Percentiles rank a stretch among this genome's conserved stretches.
phyloP scores from a whole-genome alignment of 2,797 vertebrate genomes.

The Tachyglossus aculeatus region DNA sequence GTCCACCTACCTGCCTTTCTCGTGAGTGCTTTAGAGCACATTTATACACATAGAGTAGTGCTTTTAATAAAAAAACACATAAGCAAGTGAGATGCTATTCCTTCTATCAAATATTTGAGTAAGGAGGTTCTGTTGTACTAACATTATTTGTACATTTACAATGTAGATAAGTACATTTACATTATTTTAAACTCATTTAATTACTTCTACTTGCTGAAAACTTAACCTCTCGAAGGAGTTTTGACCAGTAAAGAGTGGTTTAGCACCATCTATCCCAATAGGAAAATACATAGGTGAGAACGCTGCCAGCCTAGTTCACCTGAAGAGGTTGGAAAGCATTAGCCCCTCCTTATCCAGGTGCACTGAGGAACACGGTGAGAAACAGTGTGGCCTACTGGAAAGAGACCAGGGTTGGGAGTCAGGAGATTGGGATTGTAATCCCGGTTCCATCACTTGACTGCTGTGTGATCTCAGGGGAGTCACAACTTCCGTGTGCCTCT shows the following conservation, averaged over 20 bases:
- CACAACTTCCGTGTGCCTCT: background rate
- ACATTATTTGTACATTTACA: background rate
- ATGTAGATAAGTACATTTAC: background rate
- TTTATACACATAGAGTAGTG: conserved; percentile 30
- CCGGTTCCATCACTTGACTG: background rate
- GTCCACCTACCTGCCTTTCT: conserved; percentile 17
- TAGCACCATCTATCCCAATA: too few relatives aligned
- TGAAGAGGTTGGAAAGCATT: too few relatives aligned
- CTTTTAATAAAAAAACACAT: conserved; percentile 43
- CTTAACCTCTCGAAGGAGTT: conserved; percentile 15
- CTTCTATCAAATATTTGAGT: conserved; percentile 54
- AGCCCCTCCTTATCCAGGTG: too few relatives aligned
- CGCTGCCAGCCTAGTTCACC: too few relatives aligned
- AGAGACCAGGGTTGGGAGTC: background rate
- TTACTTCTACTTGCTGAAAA: conserved; percentile 8
- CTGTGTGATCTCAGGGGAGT: background rate
- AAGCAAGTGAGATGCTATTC: conserved; percentile 34
- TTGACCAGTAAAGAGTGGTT: conserved; percentile 9
- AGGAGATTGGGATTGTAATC: background rate
- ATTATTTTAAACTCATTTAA: conserved; percentile 35
- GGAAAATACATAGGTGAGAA: too few relatives aligned
- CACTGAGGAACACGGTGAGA: too few relatives aligned
- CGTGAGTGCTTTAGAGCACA: conserved; percentile 2
- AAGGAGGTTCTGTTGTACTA: conserved; percentile 22
- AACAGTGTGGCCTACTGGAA: too few relatives aligned